phyloP scores from a whole-genome alignment of 2,888 invertebrate species.

The Celastrina argiolus region DNA sequence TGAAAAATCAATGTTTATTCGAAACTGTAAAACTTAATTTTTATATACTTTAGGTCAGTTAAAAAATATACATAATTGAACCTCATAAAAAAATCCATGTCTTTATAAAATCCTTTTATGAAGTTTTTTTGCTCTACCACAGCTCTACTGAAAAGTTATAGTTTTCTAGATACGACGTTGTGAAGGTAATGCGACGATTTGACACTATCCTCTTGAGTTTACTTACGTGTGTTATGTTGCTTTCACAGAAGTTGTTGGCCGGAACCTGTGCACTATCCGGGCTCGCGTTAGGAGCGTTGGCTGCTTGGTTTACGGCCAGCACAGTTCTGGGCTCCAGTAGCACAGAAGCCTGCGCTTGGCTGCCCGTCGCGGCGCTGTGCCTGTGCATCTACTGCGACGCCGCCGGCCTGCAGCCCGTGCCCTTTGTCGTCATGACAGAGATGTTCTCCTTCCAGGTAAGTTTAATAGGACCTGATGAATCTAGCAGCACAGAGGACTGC shows the following conservation, averaged over 20 bases:
- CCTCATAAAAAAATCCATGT: no score
- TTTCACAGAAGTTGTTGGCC: constrained; percentile 55
- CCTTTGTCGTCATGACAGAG: constrained; percentile 70
- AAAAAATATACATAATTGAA: no score
- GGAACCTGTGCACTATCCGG: constrained; percentile 63
- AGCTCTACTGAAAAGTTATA: no score
- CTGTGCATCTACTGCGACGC: constrained; percentile 71
- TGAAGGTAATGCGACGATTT: no score
- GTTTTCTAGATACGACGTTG: no score
- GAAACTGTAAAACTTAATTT: no score
- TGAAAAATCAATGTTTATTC: no score
- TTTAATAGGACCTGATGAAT: not conserved
- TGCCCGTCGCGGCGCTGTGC: constrained; percentile 61
- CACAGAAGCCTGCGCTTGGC: constrained; percentile 46
- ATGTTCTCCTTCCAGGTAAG: constrained; percentile 68
- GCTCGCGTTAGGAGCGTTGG: constrained; percentile 53
- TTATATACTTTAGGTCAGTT: no score
- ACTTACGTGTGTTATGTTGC: not conserved
- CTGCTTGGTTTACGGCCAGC: constrained; percentile 57
- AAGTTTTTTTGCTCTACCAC: no score
- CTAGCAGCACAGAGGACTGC: not conserved
- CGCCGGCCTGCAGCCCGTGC: constrained; percentile 65
- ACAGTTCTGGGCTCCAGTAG: constrained; percentile 45
- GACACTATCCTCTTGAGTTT: no score
- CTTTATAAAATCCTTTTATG: no score